Evolutionary conservation across 2,888 invertebrate species (phyloP), one percentile per base, ranked within the genome.

Genomic region (Fragum sueziense): DNA sequence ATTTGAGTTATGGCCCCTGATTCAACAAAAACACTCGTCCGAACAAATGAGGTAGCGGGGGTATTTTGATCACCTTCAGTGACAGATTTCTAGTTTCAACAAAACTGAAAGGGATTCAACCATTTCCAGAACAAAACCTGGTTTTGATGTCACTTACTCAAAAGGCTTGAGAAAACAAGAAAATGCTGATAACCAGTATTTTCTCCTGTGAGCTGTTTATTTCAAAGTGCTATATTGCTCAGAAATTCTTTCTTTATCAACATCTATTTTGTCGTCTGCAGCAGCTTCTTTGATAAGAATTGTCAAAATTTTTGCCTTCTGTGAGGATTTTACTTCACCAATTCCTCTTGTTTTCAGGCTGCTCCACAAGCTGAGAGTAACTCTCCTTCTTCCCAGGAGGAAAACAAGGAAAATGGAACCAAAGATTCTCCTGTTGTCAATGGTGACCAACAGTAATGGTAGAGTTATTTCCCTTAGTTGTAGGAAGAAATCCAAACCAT

Each of bases 381-480:
- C 59, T 47, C 67, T n/a, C 73, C 62, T 22, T 54, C 62, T 0
- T 41, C 74, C 57, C 76, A 76, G 29, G 85, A 82, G 37, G 82
- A 79, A 31, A 76, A 75, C 27, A 75, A 79, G 22, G 76, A 74
- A 17, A 61, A 74, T 51, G 59, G 75, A 54, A 67, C 68, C 27
- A 74, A 80, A 68, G 76, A 83, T 25, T 74, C 70, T 14, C 78
- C 74, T 31, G 78, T 75, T 51, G 83, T 79, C 67, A 84, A 82
- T 57, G 82, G 82, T 7, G 76, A 82, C 34, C 74, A 82, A 52
- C 74, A 77, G 62, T 80, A 70, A 51, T 22, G 4, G 57, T 65
- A 4, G 7, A 25, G 41, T 65, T 65, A 41, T 41, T 22, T 41
- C 65, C 65, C 65, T 27, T 65, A 22, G 6, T 14, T 41, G 9